Percentiles rank a stretch among this genome's conserved stretches.
These are phyloP conservation scores for Corythoichthys haematopterus DNA, from an alignment of 2,113 vertebrate species.

Conservation along the genomic window DNA sequence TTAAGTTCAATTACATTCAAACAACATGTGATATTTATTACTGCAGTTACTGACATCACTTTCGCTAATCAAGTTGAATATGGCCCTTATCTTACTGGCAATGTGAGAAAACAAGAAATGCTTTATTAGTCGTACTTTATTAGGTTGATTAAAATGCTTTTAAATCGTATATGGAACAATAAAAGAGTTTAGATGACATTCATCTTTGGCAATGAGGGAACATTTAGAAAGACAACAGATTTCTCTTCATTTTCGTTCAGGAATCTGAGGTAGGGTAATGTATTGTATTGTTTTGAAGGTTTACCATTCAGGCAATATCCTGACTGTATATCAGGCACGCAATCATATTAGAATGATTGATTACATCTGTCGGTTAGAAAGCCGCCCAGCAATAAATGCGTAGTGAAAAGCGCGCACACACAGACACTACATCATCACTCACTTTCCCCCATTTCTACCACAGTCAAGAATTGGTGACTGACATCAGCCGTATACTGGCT, in stretches of 20 bases:
- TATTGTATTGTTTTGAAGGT: conserved; percentile 8
- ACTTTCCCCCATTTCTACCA: conserved; percentile 5
- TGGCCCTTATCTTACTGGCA: not conserved
- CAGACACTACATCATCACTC: conserved; percentile 12
- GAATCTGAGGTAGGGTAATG: conserved; percentile 1
- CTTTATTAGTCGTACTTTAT: no score
- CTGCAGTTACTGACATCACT: no score
- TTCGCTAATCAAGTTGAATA: conserved; percentile 9
- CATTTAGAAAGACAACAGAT: not conserved
- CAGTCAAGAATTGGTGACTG: conserved; percentile 4
- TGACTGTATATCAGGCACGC: conserved; percentile 29
- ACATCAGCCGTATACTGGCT: not conserved
- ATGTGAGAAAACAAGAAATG: no score
- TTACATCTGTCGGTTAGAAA: conserved; percentile 40
- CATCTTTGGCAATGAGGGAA: not conserved
- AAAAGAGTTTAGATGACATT: not conserved
- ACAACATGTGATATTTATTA: no score
- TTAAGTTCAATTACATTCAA: no score
- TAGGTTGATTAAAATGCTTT: no score
- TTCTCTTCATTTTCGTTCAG: not conserved
- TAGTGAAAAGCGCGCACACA: conserved; percentile 18
- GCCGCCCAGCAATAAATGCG: conserved; percentile 27
- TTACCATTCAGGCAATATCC: conserved; percentile 23
- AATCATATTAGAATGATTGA: conserved; percentile 36
- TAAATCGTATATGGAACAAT: no score